phyloP scores from a whole-genome alignment of 2,888 invertebrate species.

The Luffia ferchaultella region DNA sequence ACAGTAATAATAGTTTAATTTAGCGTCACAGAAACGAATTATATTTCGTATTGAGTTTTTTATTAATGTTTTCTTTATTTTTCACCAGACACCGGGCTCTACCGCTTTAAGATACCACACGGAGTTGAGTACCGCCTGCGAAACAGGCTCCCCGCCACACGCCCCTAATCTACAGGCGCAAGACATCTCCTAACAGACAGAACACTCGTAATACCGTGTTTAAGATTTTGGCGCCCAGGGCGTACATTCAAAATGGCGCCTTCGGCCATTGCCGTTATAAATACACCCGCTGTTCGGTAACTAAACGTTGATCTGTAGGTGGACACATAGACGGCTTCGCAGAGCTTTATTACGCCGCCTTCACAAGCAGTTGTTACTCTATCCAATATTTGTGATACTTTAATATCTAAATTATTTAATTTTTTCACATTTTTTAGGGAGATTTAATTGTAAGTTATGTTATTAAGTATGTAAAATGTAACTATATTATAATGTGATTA shows the following conservation, averaged over 20 bases:
- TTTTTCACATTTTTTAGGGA: slow-evolving; percentile 61
- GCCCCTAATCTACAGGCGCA: not conserved
- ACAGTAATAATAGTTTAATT: too few species aligned
- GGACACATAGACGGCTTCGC: slow-evolving; percentile 16
- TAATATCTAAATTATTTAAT: slow-evolving; percentile 65
- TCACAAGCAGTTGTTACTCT: slow-evolving; percentile 47
- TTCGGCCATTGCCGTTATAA: slow-evolving; percentile 1
- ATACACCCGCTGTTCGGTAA: not conserved
- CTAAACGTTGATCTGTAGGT: not conserved
- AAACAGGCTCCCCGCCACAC: slow-evolving; percentile 8
- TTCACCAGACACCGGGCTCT: not conserved
- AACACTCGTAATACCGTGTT: not conserved
- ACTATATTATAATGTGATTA: not conserved
- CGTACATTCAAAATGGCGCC: too few species aligned
- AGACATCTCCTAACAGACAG: not conserved
- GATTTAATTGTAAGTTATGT: slow-evolving; percentile 40
- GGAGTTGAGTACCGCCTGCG: not conserved
- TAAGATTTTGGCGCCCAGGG: too few species aligned
- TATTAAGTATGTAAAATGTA: not conserved
- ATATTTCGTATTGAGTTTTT: too few species aligned
- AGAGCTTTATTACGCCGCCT: slow-evolving; percentile 48
- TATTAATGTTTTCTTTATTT: too few species aligned
- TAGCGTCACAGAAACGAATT: too few species aligned
- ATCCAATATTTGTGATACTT: slow-evolving; percentile 62
- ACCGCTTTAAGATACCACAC: not conserved